Conservation (phyloP, 2,113 vertebrate species). For the Myanophis thanlyinensis region DNA sequence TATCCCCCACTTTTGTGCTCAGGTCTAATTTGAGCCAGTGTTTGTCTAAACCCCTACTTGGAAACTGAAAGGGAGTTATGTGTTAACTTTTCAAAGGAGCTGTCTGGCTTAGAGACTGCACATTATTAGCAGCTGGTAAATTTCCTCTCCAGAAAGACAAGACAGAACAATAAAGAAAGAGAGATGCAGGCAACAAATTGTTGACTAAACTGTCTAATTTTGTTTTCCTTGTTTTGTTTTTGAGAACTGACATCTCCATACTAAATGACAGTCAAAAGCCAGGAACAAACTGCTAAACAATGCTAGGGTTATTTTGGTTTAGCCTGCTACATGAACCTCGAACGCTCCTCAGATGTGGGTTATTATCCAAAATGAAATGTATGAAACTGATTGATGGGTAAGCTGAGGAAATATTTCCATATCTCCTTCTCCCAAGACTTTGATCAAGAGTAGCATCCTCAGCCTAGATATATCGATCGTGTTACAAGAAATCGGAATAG, state of each 20-base stretch:
- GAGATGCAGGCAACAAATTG: constrained; percentile 32
- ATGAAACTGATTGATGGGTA: background rate
- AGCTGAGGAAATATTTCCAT: background rate
- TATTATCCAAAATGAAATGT: background rate
- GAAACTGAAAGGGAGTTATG: constrained; percentile 70
- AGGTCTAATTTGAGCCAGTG: constrained; percentile 71
- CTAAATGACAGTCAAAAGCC: background rate
- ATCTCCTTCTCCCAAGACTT: background rate
- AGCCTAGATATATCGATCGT: background rate
- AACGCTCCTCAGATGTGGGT: background rate
- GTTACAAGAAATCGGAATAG: background rate
- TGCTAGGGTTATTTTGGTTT: background rate
- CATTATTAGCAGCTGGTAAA: constrained; percentile 76
- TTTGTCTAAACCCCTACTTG: constrained; percentile 73
- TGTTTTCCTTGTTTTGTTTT: background rate
- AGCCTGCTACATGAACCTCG: background rate
- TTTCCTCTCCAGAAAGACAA: constrained; percentile 66
- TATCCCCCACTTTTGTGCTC: constrained; percentile 70
- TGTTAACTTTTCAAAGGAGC: constrained; percentile 75
- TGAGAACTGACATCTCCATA: background rate
- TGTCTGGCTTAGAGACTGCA: constrained; percentile 69
- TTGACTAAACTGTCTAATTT: constrained; percentile 60
- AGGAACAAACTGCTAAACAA: background rate
- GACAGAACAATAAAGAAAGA: background rate
- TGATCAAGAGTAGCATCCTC: background rate